Conservation (phyloP, 2,113 vertebrate genomes). For the Donacobius atricapilla region DNA sequence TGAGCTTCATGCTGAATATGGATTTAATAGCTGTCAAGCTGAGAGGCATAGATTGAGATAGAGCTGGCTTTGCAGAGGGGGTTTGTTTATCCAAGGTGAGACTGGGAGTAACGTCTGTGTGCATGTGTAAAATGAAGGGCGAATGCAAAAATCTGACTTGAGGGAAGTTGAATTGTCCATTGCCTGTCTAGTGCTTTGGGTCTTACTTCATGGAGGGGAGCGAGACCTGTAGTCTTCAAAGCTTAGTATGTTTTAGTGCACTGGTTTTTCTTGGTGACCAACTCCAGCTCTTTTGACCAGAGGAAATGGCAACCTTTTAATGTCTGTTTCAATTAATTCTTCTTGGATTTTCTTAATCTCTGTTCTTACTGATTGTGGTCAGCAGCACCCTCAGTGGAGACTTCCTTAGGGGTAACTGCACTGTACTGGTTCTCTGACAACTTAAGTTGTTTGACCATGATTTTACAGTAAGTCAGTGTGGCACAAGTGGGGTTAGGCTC, state of each 20-base stretch:
- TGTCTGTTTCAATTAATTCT: not conserved
- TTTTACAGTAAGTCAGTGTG: not conserved
- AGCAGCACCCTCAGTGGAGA: not conserved
- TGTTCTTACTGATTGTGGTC: not conserved
- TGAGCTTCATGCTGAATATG: not conserved
- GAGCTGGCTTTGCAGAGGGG: not conserved
- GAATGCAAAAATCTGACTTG: not conserved
- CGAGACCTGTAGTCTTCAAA: not conserved
- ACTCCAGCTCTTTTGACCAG: not conserved
- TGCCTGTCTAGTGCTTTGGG: not conserved
- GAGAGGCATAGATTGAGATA: not conserved
- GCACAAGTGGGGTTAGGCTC: not conserved
- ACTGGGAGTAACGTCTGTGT: not conserved
- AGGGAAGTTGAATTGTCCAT: not conserved
- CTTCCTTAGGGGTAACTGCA: not conserved
- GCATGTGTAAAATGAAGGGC: not conserved
- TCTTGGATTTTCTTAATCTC: not conserved
- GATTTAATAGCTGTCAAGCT: conserved; percentile 32
- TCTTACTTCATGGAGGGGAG: not conserved
- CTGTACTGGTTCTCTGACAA: not conserved
- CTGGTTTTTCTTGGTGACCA: not conserved
- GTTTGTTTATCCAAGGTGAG: not conserved
- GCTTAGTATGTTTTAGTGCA: not conserved
- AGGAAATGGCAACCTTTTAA: not conserved
- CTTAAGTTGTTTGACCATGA: not conserved